These are phyloP conservation scores for Leptonema lineaticorne DNA, from an alignment of 1,140 invertebrate species.

Conservation along the genomic window DNA sequence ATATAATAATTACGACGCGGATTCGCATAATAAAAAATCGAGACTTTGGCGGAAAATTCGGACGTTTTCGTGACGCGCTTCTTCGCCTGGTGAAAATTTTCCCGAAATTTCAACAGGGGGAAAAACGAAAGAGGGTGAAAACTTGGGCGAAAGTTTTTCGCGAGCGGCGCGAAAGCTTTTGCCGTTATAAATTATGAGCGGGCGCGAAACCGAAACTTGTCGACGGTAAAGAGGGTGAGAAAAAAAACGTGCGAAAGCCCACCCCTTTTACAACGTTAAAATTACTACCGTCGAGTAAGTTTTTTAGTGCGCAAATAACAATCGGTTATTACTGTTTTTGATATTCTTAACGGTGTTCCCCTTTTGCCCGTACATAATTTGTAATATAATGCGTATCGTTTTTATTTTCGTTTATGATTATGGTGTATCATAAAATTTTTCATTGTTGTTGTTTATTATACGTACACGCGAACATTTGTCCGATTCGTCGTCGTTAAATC, in stretches of 20 bases:
- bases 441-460: neutral
- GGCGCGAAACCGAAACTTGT: slow-evolving; percentile 6
- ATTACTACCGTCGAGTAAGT: neutral
- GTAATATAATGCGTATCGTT: neutral
- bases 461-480: too few relatives aligned
- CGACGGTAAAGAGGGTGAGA: too few relatives aligned
- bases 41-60: too few relatives aligned
- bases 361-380: neutral
- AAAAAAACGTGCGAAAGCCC: slow-evolving; percentile 8
- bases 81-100: too few relatives aligned
- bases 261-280: neutral
- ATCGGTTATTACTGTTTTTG: slow-evolving; percentile 18
- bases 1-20: too few relatives aligned
- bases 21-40: slow-evolving; percentile 6
- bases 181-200: too few relatives aligned
- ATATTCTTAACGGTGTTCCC: neutral
- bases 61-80: too few relatives aligned
- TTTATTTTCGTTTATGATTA: neutral
- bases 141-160: too few relatives aligned
- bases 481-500: too few relatives aligned
- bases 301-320: slow-evolving; percentile 18
- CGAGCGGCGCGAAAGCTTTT: too few relatives aligned
- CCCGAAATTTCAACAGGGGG: too few relatives aligned
- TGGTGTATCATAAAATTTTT: neutral
- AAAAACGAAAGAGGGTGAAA: too few relatives aligned